Evolutionary conservation across 2,888 invertebrate species (phyloP), one percentile per base, ranked within the genome.

Genomic region (Rotaria socialis): DNA sequence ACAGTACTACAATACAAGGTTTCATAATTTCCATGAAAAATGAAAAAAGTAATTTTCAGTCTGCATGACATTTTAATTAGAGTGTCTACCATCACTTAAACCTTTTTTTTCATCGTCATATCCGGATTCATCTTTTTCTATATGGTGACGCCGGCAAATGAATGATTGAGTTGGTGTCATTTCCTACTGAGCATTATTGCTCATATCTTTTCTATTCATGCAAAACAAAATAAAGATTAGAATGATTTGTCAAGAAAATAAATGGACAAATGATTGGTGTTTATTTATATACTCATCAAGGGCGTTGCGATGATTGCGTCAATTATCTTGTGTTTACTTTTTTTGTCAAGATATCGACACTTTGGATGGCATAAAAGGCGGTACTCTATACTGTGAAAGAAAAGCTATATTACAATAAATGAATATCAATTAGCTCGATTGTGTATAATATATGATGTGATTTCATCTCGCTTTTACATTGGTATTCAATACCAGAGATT

Each of bases 261-360:
- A 41, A 35, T 67, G 67, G 35, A 6, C 19, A 41, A 6, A 67
- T 67, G 67, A 67, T 67, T 19, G 35, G 35, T 67, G 67, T 67
- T 67, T 67, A 67, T 67, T 67, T 67, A 67, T 67, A 14, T 41
- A n/a, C 35, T 35, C 35, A 67, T 67, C 67, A 67, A 67, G 67
- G 35, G 35, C 19, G 35, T 27, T 67, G 19, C 16, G 27, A 67
- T 35, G 35, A 35, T 67, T 67, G 35, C 67, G 67, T 67, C 67
- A 67, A 67, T 67, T 67, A 35, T 67, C 16, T 67, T 16, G 5
- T 67, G 67, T 67, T 67, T 67, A 67, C 52, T 67, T 67, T 19
- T 41, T 67, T 67, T 14, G 27, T 35, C 35, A 27, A 11, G 35
- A 67, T 67, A 35, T 56, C 24, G 56, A 56, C 22, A 56, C 22